These are phyloP conservation scores for Felis chaus DNA, from an alignment of 2,113 vertebrate species.

Conservation along the genomic window DNA sequence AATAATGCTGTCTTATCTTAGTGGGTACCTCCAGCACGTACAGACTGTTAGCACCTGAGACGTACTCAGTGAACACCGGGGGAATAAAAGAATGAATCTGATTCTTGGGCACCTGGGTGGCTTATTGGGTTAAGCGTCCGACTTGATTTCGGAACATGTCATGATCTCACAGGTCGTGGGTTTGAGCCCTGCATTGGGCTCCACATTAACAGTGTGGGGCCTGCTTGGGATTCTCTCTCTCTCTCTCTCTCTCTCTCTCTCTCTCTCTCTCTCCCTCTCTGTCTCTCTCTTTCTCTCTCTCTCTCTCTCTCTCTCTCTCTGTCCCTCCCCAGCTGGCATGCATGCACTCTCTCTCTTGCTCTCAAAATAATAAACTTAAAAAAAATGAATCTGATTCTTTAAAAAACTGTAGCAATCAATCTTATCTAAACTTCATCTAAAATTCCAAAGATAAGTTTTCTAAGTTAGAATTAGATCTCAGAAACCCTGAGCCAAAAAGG, in stretches of 20 bases:
- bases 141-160: neutral
- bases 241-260: neutral
- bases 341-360: too few species aligned
- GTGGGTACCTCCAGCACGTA: neutral
- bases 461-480: conserved; percentile 18
- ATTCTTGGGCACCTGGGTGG: neutral
- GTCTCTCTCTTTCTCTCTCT: neutral
- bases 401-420: neutral
- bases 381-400: too few species aligned
- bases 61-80: neutral
- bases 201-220: neutral
- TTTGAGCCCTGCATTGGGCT: neutral
- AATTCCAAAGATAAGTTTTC: neutral
- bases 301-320: neutral
- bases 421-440: conserved; percentile 5
- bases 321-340: too few species aligned
- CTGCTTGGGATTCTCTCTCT: neutral
- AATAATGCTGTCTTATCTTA: neutral
- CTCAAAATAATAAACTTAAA: too few species aligned
- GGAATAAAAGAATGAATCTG: neutral
- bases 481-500: neutral
- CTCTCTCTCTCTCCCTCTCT: neutral
- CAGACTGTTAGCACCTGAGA: neutral
- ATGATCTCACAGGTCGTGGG: neutral
- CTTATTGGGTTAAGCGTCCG: neutral